Evolutionary conservation across 2,113 vertebrate species (phyloP).

Genomic region (Meriones unguiculatus): DNA sequence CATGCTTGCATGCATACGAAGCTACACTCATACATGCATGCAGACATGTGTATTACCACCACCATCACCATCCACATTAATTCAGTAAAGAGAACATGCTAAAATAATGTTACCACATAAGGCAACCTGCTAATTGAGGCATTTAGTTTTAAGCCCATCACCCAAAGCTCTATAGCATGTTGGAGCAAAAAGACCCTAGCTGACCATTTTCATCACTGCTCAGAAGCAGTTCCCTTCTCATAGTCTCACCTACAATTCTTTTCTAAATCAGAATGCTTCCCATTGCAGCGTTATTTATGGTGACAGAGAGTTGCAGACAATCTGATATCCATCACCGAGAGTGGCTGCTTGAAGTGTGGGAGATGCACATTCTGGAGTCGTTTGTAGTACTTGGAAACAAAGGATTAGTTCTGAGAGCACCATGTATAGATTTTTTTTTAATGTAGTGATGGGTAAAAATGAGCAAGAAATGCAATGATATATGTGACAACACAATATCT

Average conservation of each 20-base stretch:
- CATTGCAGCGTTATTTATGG: slow-evolving; percentile 62
- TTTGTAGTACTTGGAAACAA: slow-evolving; percentile 59
- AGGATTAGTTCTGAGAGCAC: background rate
- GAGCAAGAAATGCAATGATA: slow-evolving; percentile 31
- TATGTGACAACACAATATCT: background rate
- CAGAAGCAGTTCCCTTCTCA: background rate
- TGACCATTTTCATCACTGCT: slow-evolving; percentile 5
- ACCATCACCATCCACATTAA: background rate
- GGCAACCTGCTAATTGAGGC: background rate
- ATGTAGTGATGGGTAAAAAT: background rate
- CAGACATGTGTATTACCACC: background rate
- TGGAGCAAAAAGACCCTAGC: slow-evolving; percentile 1
- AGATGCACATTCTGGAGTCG: background rate
- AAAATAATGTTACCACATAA: background rate
- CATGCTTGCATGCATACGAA: background rate
- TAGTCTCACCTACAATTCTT: slow-evolving; percentile 41
- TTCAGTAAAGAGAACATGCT: background rate
- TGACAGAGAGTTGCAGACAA: slow-evolving; percentile 47
- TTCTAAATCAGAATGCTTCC: slow-evolving; percentile 62
- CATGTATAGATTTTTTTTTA: slow-evolving; percentile 52
- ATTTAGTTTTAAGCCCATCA: slow-evolving; percentile 2
- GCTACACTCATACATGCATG: background rate
- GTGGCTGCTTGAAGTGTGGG: background rate
- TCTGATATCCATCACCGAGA: slow-evolving; percentile 51
- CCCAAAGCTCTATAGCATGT: background rate